Base-by-base conservation (phyloP, 1,140 invertebrate species). In the Mesaphorura yosii region DNA sequence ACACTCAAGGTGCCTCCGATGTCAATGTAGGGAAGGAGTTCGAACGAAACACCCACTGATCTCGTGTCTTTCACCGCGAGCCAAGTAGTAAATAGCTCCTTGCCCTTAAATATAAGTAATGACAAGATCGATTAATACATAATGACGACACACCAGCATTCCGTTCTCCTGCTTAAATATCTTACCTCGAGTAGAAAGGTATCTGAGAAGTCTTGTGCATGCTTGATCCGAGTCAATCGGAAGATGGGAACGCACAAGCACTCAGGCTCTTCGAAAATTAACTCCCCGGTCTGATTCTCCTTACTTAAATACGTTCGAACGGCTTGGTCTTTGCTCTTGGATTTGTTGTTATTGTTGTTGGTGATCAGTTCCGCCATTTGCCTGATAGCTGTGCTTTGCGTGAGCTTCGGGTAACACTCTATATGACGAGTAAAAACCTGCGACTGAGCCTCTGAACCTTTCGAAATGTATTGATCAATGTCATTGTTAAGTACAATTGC, bases 1-100 rank as follows among this genome's bases (percentile, higher is more conserved):
- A 77, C 69, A 40, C 68, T 70, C 2, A 78, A 66, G 3, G 73
- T 76, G 50, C 76, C 76, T 26, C 76, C 76, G 46, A 75, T 72
- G 56, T 78, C 76, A 23, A 75, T 62, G 44, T 74, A 68, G 25
- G 75, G 72, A 17, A 75, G 58, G 50, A 76, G 65, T 55, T 75
- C 66, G 57, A 76, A 73, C 50, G 73, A 69, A 5, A 67, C 67
- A 49, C 76, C 67, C 19, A 74, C 66, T 23, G 73, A 70, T 28
- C 59, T 62, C 25, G 50, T 38, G 55, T 73, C 70, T 34, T 34
- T 10, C 44, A 76, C 57, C 25, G 71, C 66, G 15, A 76, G 47
- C 71, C 72, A 74, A 2, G 72, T 70, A 27, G 71, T 74, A 53
- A 73, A 67, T 70, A 70, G 73, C 37, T 75, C 72, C 55, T 66